These are phyloP conservation scores for Lypha dubia DNA, from an alignment of 2,888 invertebrate genomes.

Conservation along the genomic window DNA sequence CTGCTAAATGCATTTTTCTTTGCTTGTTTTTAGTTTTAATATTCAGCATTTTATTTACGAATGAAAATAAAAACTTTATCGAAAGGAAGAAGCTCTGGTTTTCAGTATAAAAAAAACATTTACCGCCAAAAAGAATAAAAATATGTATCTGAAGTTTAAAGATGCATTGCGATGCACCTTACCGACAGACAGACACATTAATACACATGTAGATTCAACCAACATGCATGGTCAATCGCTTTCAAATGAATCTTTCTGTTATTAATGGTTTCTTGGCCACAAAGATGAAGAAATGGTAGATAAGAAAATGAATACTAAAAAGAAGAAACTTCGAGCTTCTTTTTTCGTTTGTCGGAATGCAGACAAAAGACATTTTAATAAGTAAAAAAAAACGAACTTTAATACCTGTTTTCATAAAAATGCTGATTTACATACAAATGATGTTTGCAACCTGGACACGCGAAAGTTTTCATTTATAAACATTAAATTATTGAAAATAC, in stretches of 20 bases:
- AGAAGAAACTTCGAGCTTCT: neutral
- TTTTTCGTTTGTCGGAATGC: conserved; percentile 25
- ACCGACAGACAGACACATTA: neutral
- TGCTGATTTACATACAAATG: conserved; percentile 4
- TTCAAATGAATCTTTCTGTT: conserved; percentile 10
- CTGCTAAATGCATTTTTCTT: conserved; percentile 7
- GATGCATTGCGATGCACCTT: conserved; percentile 31
- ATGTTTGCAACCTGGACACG: conserved; percentile 1
- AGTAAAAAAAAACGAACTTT: neutral
- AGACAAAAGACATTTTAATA: conserved; percentile 22
- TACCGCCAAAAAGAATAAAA: conserved; percentile 24
- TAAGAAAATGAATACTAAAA: conserved; percentile 6
- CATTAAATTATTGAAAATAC: conserved; percentile 8
- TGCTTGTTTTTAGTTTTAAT: neutral
- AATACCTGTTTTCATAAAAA: conserved; percentile 30
- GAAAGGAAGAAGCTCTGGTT: conserved; percentile 34
- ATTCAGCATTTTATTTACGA: neutral
- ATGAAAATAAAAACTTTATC: conserved; percentile 22
- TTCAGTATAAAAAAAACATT: neutral
- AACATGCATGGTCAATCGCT: neutral
- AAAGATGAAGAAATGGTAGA: conserved; percentile 2
- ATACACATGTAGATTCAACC: neutral
- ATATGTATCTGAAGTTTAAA: conserved; percentile 5
- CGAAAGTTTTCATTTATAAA: conserved; percentile 20
- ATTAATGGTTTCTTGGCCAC: conserved; percentile 47